Evolutionary conservation across 2,797 vertebrate genomes (phyloP).

Genomic region (Ctenosaura bakeri): DNA sequence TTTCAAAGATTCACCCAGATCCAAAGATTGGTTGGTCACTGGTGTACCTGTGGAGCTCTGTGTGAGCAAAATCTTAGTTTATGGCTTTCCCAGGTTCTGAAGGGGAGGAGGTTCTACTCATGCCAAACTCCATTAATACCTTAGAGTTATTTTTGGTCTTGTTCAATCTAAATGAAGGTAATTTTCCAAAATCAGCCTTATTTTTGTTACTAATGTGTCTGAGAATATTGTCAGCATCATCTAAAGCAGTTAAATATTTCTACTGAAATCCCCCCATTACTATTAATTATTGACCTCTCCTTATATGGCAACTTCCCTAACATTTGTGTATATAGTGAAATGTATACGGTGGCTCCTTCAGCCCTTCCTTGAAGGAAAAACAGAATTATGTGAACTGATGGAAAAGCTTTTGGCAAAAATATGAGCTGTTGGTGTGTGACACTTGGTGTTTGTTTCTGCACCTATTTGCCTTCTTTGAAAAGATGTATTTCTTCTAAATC

Average conservation of each 20-base stretch:
- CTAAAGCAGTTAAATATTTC: not conserved
- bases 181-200: not conserved
- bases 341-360: not conserved
- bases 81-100: not conserved
- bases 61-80: not conserved
- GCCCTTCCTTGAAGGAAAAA: conserved; percentile 1
- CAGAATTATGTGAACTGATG: conserved; percentile 43
- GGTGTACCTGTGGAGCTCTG: not conserved
- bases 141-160: not conserved
- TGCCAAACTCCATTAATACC: not conserved
- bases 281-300: not conserved
- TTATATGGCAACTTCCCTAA: not conserved
- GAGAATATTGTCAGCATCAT: not conserved
- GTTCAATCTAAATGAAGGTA: too few relatives aligned
- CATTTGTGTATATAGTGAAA: not conserved
- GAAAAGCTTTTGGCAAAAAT: conserved; percentile 32
- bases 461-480: conserved; percentile 24
- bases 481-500: not conserved
- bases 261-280: not conserved
- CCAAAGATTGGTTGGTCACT: not conserved
- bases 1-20: not conserved
- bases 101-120: not conserved
- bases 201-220: not conserved
- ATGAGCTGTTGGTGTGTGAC: conserved; percentile 1
- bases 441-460: not conserved